phyloP scores from a whole-genome alignment of 2,113 vertebrate genomes.

The Bothrops jararaca region DNA sequence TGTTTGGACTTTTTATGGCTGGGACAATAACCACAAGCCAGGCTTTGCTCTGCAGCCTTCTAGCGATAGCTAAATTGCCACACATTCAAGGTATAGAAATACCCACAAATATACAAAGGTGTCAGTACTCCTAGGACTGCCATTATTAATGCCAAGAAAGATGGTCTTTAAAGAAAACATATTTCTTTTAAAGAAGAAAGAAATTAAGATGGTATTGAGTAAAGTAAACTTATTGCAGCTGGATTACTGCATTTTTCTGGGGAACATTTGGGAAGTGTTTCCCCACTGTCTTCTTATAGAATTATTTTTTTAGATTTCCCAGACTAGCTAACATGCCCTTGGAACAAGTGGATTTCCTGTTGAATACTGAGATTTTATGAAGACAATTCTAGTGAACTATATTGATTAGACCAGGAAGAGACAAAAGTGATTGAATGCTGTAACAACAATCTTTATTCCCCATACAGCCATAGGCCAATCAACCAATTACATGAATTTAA shows the following conservation, averaged over 20 bases:
- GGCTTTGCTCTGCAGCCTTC: slow-evolving; percentile 63
- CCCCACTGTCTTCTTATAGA: background rate
- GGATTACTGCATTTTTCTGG: background rate
- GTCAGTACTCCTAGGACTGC: background rate
- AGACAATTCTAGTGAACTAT: background rate
- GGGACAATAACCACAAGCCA: slow-evolving; percentile 67
- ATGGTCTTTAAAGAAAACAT: background rate
- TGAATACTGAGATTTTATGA: background rate
- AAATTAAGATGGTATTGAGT: background rate
- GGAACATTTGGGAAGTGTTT: background rate
- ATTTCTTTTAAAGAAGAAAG: background rate
- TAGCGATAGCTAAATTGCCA: slow-evolving; percentile 72
- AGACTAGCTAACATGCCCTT: background rate
- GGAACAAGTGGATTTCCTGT: background rate
- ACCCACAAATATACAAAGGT: background rate
- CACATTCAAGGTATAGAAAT: slow-evolving; percentile 68
- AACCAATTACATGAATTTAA: too few relatives aligned
- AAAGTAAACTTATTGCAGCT: background rate
- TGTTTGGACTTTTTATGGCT: slow-evolving; percentile 61
- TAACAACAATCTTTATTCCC: background rate
- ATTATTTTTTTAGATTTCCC: background rate
- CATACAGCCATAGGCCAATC: too few relatives aligned
- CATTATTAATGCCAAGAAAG: background rate
- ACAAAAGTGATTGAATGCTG: background rate
- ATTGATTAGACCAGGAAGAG: background rate